Percentiles rank a stretch among this genome's conserved stretches.
phyloP scores from a whole-genome alignment of 1,140 invertebrate genomes.

The Calycopis cecrops region DNA sequence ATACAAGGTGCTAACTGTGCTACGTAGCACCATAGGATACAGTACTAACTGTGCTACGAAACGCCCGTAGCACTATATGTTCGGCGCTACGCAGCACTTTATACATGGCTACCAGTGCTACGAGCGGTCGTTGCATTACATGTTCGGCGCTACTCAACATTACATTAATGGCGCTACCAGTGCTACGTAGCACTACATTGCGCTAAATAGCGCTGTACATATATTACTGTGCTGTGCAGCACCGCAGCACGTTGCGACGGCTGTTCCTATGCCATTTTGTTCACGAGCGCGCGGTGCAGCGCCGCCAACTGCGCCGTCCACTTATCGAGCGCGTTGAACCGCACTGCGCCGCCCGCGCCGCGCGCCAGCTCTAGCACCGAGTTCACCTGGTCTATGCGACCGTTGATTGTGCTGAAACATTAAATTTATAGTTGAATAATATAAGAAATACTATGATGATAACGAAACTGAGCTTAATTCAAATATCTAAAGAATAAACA shows the following conservation, averaged over 20 bases:
- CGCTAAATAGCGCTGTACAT: neutral
- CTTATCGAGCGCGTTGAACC: slow-evolving; percentile 96
- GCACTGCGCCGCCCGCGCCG: slow-evolving; percentile 86
- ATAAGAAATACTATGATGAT: too few relatives aligned
- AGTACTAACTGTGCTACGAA: too few relatives aligned
- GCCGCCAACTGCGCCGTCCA: slow-evolving; percentile 94
- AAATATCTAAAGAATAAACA: neutral
- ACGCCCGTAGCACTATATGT: too few relatives aligned
- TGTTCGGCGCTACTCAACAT: too few relatives aligned
- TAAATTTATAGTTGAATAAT: neutral
- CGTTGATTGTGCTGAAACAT: slow-evolving; percentile 89
- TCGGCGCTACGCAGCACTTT: too few relatives aligned
- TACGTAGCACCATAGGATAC: too few relatives aligned
- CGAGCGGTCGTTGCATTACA: too few relatives aligned
- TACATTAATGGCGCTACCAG: too few relatives aligned
- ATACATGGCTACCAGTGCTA: too few relatives aligned
- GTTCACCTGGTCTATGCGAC: slow-evolving; percentile 97
- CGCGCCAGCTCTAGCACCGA: slow-evolving; percentile 94
- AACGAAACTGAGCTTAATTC: too few relatives aligned
- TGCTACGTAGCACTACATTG: too few relatives aligned
- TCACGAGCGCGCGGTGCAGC: slow-evolving; percentile 92
- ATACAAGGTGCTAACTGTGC: too few relatives aligned
- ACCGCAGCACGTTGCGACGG: neutral
- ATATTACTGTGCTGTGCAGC: neutral
- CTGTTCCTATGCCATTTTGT: slow-evolving; percentile 84